Base-by-base conservation (phyloP, 2,888 invertebrate genomes). In the Odontothrips loti region DNA sequence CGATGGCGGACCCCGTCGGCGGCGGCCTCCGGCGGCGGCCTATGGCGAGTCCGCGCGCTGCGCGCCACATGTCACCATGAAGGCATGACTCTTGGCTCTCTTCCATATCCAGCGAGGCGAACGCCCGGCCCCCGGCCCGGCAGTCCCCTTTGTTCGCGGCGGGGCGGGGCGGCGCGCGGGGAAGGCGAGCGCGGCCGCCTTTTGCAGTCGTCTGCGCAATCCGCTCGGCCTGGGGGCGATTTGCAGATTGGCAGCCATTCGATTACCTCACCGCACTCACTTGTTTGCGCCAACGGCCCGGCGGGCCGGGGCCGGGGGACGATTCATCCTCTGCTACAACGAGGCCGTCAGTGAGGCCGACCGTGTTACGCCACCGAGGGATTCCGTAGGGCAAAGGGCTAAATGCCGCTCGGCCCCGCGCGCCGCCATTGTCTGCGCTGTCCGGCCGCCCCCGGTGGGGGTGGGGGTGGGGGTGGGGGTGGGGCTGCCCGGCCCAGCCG, bases 101-200 rank as follows among this genome's bases (percentile, higher is more conserved):
- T 75, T 75, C 68, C 68, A 75, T 75, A 75, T 12, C 11, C 68
- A 27, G 68, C 68, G 23, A 11, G 6, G 68, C 68, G 23, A 8
- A 58, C 15, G 51, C 51, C 51, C 12, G 51, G 51, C 51, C 34
- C 34, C 34, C 34, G 34, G 51, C 58, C 58, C 58, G 15, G 58
- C 58, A 9, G 23, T n/a, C 23, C 23, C 68, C 68, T 75, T 75
- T 75, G 68, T 75, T 75, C 68, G 68, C 23, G 68, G 68, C 23
- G 68, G 68, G 68, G 23, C 63, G 63, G 63, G n/a, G 63, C 63
- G 63, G 63, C 20, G 63, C 63, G 63, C 51, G 51, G 51, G 8
- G 51, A 11, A 17, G 51, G n/a, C 15, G 51, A 11, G 68, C 27
- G 27, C 68, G 23, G 58, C 11, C 68, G 27, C 68, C 68, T 75